Base-by-base conservation (phyloP, 2,797 vertebrate species). In the Onychomys arenicola region DNA sequence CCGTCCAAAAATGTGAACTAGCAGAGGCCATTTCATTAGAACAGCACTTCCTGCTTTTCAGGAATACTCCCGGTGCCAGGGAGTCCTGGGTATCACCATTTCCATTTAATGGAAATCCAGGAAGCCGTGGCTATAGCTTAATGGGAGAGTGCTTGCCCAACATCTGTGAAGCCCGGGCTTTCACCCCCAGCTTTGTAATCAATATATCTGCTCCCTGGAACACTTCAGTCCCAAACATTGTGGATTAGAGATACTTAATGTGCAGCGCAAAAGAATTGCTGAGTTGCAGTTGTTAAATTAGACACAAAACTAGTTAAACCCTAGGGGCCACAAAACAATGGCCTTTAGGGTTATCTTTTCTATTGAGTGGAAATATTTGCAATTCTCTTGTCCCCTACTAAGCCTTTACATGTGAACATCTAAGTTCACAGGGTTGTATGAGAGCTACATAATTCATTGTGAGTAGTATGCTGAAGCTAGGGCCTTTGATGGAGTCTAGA, bases 281-380 rank as follows among this genome's bases (percentile, higher is more conserved):
- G 40, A 78, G 59, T 77, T 73, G 52, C 91, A 59, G 59, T 77
- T 63, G 43, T 67, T 89, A 61, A 67, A 29, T 93, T 67, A 88
- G 43, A 67, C 21, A 43, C 4, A 73, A 85, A 92, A 57, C 34
- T 87, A 34, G 29, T 89, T 91, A 67, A 93, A 78, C 69, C 69
- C 61, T 75, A 40, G 63, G 16, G 46, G 40, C 59, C 43, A 27
- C 29, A 27, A 87, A 94, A 67, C 69, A 5, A 1, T 37, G 69
- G 57, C 34, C 25, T 77, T 73, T 46, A 32, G 78, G 57, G 40
- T 77, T 69, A 43, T 67, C 57, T 91, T 86, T 88, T 83, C 37
- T 71, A 12, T 32, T 67, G 57, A 63, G 19, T 76, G 59, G 76
- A 93, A 93, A 67, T 81, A 77, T 90, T 95, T 88, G 46, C 32